phyloP scores from a whole-genome alignment of 2,888 invertebrate species.

The Epistrophella euchroma region DNA sequence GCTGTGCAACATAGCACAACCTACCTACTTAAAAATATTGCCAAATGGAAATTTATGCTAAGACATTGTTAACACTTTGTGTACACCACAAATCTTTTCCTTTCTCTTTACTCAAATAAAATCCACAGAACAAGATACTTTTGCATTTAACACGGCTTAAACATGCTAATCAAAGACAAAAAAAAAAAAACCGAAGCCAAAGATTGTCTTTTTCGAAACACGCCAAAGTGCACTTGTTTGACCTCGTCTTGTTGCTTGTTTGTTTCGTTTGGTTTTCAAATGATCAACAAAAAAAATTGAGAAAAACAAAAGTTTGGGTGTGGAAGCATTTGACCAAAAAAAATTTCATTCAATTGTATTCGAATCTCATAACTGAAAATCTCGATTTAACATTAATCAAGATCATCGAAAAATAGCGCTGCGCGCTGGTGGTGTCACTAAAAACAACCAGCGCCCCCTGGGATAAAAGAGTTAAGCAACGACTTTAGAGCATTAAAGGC shows the following conservation, averaged over 20 bases:
- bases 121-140: constrained; percentile 45
- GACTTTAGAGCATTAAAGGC: constrained; percentile 10
- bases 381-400: constrained; percentile 66
- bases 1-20: constrained; percentile 10
- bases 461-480: constrained; percentile 57
- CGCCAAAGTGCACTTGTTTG: constrained; percentile 60
- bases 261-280: constrained; percentile 15
- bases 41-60: constrained; percentile 63
- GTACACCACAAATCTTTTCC: constrained; percentile 40
- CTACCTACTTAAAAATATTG: constrained; percentile 27
- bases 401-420: constrained; percentile 49
- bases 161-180: constrained; percentile 48
- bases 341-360: constrained; percentile 58
- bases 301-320: constrained; percentile 39
- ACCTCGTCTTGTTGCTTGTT: constrained; percentile 55
- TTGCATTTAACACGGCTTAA: constrained; percentile 52
- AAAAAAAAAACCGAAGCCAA: constrained; percentile 3
- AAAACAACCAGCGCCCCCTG: background rate
- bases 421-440: constrained; percentile 40
- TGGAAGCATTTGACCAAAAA: constrained; percentile 53
- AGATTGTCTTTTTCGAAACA: constrained; percentile 41
- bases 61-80: constrained; percentile 47
- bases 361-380: constrained; percentile 50
- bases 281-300: background rate
- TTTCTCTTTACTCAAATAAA: constrained; percentile 37